Evolutionary conservation across 1,140 invertebrate genomes (phyloP).

Genomic region (Megalopta genalis): DNA sequence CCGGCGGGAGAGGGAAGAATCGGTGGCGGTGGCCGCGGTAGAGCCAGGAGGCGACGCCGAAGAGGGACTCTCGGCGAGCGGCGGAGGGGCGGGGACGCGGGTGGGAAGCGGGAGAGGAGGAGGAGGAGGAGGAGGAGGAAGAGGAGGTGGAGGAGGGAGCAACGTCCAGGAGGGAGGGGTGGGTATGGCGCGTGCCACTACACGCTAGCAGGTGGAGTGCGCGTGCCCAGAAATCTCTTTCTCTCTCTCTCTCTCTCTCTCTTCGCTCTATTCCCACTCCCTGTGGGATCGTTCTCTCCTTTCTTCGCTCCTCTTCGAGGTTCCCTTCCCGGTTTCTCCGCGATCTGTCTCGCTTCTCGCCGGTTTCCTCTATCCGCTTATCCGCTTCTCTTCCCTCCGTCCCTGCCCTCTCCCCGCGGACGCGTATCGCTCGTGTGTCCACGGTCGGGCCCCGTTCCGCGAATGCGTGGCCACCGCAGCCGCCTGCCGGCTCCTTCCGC

Average conservation of each 20-base stretch:
- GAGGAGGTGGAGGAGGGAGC: slow-evolving; percentile 42
- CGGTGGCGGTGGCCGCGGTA: slow-evolving; percentile 45
- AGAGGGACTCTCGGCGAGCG: slow-evolving; percentile 29
- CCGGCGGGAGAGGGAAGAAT: slow-evolving; percentile 44
- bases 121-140: slow-evolving; percentile 11
- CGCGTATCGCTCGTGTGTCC: not conserved
- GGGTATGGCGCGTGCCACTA: slow-evolving; percentile 77
- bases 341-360: slow-evolving; percentile 26
- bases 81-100: too few species aligned
- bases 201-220: slow-evolving; percentile 77
- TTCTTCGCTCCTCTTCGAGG: slow-evolving; percentile 26
- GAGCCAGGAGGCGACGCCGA: slow-evolving; percentile 58
- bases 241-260: slow-evolving; percentile 14
- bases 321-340: slow-evolving; percentile 26
- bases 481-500: not conserved
- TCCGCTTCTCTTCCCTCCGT: slow-evolving; percentile 5
- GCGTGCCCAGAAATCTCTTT: slow-evolving; percentile 76
- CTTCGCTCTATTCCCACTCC: slow-evolving; percentile 12
- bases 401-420: slow-evolving; percentile 17
- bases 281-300: slow-evolving; percentile 37
- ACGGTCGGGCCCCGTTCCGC: not conserved
- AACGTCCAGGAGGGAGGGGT: slow-evolving; percentile 48
- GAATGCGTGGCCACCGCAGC: slow-evolving; percentile 4
- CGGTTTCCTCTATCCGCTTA: slow-evolving; percentile 16
- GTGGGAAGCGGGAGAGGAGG: too few species aligned